These are phyloP conservation scores for Astyanax mexicanus DNA, from an alignment of 2,797 vertebrate species.

Conservation along the genomic window DNA sequence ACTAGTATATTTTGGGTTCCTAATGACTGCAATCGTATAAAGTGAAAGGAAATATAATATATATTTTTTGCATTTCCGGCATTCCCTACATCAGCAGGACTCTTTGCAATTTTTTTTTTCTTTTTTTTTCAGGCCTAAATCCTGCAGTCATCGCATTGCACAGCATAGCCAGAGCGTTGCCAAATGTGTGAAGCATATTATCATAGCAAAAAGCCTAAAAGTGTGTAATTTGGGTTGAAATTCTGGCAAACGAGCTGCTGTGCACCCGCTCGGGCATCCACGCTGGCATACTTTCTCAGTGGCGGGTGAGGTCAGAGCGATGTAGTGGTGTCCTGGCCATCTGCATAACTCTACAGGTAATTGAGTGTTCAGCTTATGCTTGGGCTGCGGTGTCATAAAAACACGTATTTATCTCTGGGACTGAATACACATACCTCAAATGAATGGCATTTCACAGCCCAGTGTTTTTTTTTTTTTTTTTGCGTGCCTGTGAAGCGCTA, in stretches of 20 bases:
- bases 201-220: neutral
- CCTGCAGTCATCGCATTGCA: too few species aligned
- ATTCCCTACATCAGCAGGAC: constrained; percentile 12
- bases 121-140: neutral
- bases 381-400: constrained; percentile 1
- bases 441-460: constrained; percentile 35
- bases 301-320: constrained; percentile 27
- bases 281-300: constrained; percentile 20
- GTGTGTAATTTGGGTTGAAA: constrained; percentile 19
- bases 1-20: too few species aligned
- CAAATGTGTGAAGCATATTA: constrained; percentile 2
- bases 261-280: neutral
- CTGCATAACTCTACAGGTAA: constrained; percentile 35
- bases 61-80: too few species aligned
- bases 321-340: constrained; percentile 26
- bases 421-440: constrained; percentile 34
- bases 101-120: neutral
- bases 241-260: constrained; percentile 25
- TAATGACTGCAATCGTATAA: too few species aligned
- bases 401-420: constrained; percentile 13
- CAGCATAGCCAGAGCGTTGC: neutral
- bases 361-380: constrained; percentile 42
- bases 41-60: too few species aligned
- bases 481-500: constrained; percentile 44
- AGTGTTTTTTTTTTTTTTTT: too few species aligned